Evolutionary conservation across 1,140 invertebrate species (phyloP), one percentile per base, ranked within the genome.

Genomic region (Caenorhabditis inopinata): DNA sequence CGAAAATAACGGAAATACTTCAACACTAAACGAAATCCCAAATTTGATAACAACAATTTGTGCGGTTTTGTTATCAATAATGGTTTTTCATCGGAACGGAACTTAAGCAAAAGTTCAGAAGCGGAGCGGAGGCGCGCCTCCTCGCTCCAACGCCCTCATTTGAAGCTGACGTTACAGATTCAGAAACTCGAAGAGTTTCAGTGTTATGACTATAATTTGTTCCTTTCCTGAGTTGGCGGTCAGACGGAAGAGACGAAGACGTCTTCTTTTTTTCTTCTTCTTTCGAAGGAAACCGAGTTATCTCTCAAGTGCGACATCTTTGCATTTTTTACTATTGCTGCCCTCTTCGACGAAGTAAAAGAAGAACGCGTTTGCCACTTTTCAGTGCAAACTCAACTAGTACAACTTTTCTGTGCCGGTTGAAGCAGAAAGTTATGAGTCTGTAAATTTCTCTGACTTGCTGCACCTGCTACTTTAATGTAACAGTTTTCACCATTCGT

Each of bases 241-340:
- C 58, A 68, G 58, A 68, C 29, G n/a, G 49, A 53, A 53, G n/a
- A 18, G 58, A 68, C 27, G 12, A 68, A 68, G 58, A 68, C 27
- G 58, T 29, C 58, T 23, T 68, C 58, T 68, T 68, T n/a, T n/a
- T 25, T 68, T 68, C n/a, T 68, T 68, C 58, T 68, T 42, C 58
- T 68, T 38, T 68, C 58, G 58, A 68, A 29, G 58, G 58, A 68
- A 68, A 68, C 58, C 58, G 58, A 68, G 58, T 68, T 68, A 68
- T 68, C 58, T 68, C 58, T 68, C 58, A 68, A 68, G 58, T 68
- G 58, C 58, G 58, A 68, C 58, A 68, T 68, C 58, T 68, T 68
- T 68, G 58, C 58, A 68, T 68, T 68, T 68, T 68, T 68, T 68
- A 68, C 58, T 68, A 68, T 68, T 68, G 58, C 58, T 68, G 58